Percentiles rank a stretch among this genome's conserved stretches.
Conservation (phyloP, 1,140 invertebrate genomes). For the Amyelois transitella region DNA sequence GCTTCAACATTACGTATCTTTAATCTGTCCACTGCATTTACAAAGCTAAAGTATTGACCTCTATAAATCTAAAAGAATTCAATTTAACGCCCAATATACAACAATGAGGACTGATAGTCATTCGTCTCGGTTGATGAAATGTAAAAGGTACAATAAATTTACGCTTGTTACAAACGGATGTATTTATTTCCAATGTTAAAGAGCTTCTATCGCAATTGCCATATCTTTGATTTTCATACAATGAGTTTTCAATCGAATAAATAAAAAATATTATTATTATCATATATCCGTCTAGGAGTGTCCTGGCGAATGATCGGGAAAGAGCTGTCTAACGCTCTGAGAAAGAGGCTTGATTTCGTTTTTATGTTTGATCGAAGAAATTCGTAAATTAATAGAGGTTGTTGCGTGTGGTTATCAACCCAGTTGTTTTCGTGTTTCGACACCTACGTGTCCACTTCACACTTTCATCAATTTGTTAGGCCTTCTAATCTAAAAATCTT, state of each 20-base stretch:
- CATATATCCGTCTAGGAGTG: too few relatives aligned
- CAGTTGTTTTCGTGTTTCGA: not conserved
- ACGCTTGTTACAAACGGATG: conserved; percentile 27
- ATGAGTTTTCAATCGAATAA: not conserved
- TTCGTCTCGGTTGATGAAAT: conserved; percentile 35
- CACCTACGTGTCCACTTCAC: not conserved
- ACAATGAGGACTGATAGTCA: conserved; percentile 26
- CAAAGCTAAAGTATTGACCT: not conserved
- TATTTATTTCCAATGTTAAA: not conserved
- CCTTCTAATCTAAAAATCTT: not conserved
- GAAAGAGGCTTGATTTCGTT: too few relatives aligned
- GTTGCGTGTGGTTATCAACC: not conserved
- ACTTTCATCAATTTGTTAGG: not conserved
- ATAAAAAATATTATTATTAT: too few relatives aligned
- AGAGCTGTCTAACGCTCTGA: too few relatives aligned
- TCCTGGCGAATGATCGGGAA: too few relatives aligned
- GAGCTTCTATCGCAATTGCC: not conserved
- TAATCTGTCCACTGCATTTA: not conserved
- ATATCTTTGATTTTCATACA: not conserved
- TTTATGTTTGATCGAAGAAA: not conserved
- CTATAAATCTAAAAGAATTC: conserved; percentile 9
- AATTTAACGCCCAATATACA: conserved; percentile 20
- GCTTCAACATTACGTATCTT: not conserved
- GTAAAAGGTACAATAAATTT: conserved; percentile 40
- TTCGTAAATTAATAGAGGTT: not conserved